These are phyloP conservation scores for Ciconia maguari DNA, from an alignment of 2,113 vertebrate genomes.

Conservation along the genomic window DNA sequence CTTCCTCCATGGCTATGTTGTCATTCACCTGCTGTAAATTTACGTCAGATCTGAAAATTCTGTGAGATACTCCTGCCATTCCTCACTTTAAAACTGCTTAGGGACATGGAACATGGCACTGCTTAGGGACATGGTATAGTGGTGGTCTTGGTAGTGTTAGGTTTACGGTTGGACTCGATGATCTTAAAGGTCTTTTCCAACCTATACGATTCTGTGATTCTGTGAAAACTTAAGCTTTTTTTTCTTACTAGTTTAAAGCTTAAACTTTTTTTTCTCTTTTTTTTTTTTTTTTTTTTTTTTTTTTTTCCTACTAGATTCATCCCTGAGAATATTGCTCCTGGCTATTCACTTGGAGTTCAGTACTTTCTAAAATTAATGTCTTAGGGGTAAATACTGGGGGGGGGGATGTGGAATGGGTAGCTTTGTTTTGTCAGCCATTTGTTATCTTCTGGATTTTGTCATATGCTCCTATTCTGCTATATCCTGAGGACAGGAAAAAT, in stretches of 20 bases:
- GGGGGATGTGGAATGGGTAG: fast-evolving
- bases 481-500: not conserved
- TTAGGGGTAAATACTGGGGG: not conserved
- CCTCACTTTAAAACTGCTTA: not conserved
- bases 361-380: not conserved
- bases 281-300: not conserved
- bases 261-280: not conserved
- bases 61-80: not conserved
- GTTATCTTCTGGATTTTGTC: not conserved
- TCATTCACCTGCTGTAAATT: not conserved
- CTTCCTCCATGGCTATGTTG: not conserved
- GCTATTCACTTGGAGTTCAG: not conserved
- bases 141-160: too few species aligned
- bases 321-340: not conserved
- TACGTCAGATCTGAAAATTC: not conserved
- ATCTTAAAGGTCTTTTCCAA: too few species aligned
- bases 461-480: not conserved
- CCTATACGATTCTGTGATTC: too few species aligned
- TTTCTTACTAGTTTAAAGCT: not conserved
- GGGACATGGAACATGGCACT: too few species aligned
- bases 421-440: not conserved
- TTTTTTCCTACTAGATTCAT: not conserved
- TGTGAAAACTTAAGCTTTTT: not conserved
- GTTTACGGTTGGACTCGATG: too few species aligned
- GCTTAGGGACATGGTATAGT: too few species aligned